Conservation (phyloP, 2,888 invertebrate genomes). For the Coleophora deauratella region DNA sequence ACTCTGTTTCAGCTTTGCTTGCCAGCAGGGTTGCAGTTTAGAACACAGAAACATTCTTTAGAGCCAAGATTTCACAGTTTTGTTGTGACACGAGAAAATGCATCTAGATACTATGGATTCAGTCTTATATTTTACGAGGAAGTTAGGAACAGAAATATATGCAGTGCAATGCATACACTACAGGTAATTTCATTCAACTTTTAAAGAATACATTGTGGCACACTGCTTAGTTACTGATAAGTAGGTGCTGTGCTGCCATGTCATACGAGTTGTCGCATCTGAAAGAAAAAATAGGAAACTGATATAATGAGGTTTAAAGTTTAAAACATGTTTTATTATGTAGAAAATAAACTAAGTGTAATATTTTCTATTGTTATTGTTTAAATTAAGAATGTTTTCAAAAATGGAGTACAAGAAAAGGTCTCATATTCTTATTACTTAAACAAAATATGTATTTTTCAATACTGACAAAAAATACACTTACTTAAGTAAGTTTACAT, state of each 20-base stretch:
- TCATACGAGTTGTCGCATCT: too few species aligned
- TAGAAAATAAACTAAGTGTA: background rate
- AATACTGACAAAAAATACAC: too few species aligned
- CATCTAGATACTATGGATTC: slow-evolving; percentile 94
- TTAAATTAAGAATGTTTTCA: too few species aligned
- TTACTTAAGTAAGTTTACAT: too few species aligned
- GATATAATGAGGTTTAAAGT: background rate
- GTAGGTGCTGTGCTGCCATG: background rate
- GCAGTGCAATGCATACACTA: slow-evolving; percentile 95
- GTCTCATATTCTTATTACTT: too few species aligned
- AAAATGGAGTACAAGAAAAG: too few species aligned
- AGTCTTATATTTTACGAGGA: slow-evolving; percentile 97
- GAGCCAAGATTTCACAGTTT: slow-evolving; percentile 96
- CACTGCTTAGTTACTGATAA: background rate
- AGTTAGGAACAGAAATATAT: slow-evolving; percentile 92
- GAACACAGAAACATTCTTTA: slow-evolving; percentile 92
- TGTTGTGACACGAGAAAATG: slow-evolving; percentile 97
- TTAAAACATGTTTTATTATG: too few species aligned
- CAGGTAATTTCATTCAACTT: slow-evolving; percentile 72
- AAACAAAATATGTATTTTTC: too few species aligned
- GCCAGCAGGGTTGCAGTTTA: slow-evolving; percentile 94
- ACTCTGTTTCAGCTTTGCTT: slow-evolving; percentile 84
- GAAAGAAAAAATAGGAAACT: background rate
- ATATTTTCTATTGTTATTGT: background rate
- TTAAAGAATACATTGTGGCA: background rate